Percentiles rank a stretch among this genome's conserved stretches.
Conservation (phyloP, 2,113 vertebrate genomes). For the Labrus mixtus region DNA sequence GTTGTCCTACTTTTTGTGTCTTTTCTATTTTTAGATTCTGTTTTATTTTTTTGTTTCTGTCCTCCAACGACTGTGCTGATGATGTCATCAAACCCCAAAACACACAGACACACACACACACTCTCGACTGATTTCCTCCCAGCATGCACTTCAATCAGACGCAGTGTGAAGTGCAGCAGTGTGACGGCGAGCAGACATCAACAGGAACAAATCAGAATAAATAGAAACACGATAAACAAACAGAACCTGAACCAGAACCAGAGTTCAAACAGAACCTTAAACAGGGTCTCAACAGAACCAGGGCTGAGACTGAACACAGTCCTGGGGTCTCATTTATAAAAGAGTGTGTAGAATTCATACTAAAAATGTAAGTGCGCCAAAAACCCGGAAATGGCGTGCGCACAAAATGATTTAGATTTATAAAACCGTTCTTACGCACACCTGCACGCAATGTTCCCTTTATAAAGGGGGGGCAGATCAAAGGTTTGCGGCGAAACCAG, state of each 20-base stretch:
- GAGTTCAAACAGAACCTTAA: no score
- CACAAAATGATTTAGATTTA: no score
- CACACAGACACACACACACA: slow-evolving; percentile 22
- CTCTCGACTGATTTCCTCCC: not conserved
- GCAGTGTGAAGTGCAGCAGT: not conserved
- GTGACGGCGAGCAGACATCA: not conserved
- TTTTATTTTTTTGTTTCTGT: slow-evolving; percentile 12
- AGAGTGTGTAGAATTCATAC: no score
- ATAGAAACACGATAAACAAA: no score
- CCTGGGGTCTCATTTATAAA: no score
- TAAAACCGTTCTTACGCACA: no score
- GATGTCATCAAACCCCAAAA: slow-evolving; percentile 38
- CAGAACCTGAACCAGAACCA: not conserved
- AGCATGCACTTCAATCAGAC: slow-evolving; percentile 26
- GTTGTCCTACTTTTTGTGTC: slow-evolving; percentile 49
- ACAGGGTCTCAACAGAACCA: not conserved
- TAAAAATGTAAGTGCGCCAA: no score
- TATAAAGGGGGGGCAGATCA: no score
- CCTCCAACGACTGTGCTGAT: slow-evolving; percentile 34
- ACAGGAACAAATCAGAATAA: not conserved
- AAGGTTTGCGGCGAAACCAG: no score
- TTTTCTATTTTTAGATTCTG: slow-evolving; percentile 58
- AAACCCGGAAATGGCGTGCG: no score
- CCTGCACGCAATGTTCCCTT: no score
- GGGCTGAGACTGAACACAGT: no score